phyloP scores from a whole-genome alignment of 2,888 invertebrate species.

The Abrostola tripartita region DNA sequence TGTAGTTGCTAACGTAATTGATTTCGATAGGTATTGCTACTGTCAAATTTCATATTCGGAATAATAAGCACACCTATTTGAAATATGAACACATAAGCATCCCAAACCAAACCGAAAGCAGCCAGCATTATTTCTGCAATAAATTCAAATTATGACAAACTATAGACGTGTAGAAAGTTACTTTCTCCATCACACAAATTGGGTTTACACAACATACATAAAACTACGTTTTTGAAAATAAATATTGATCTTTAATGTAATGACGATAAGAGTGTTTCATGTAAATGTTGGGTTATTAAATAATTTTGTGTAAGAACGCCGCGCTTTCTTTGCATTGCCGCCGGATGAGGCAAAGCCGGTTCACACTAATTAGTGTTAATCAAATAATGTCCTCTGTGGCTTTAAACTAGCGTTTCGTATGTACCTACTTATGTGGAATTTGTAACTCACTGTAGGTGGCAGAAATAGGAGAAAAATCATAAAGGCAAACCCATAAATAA shows the following conservation, averaged over 20 bases:
- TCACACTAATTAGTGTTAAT: conserved; percentile 86
- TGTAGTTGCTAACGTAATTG: too few relatives aligned
- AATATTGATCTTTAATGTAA: conserved; percentile 52
- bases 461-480: conserved; percentile 8
- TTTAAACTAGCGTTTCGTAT: conserved; percentile 72
- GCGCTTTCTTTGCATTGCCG: conserved; percentile 72
- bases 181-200: conserved; percentile 76
- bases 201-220: conserved; percentile 60
- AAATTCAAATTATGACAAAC: conserved; percentile 54
- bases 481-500: not conserved
- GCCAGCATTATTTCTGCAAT: conserved; percentile 44
- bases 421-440: conserved; percentile 58
- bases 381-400: conserved; percentile 82
- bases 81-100: conserved; percentile 10
- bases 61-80: too few relatives aligned
- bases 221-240: conserved; percentile 24
- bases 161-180: conserved; percentile 68
- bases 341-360: conserved; percentile 77
- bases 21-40: too few relatives aligned
- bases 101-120: conserved; percentile 12
- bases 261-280: conserved; percentile 43
- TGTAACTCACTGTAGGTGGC: conserved; percentile 39
- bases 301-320: conserved; percentile 15
- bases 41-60: too few relatives aligned
- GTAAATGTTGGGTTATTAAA: not conserved